Conservation (phyloP, 2,113 vertebrate genomes). For the Neopipo cinnamomea region DNA sequence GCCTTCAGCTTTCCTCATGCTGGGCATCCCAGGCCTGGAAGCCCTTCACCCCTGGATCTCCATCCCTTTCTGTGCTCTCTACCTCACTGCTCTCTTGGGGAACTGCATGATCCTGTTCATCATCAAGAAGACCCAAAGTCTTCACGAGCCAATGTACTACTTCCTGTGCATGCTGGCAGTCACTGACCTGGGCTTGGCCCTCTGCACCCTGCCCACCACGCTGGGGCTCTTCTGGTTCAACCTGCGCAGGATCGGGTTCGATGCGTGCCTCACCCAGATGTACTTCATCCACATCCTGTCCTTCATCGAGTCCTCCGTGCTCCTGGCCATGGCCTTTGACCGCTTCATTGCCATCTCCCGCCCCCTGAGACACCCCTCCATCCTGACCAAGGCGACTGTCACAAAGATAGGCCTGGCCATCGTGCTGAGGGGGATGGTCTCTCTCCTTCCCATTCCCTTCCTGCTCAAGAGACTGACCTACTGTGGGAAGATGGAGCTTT, state of each 20-base stretch:
- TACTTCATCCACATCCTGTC: slow-evolving; percentile 73
- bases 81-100: slow-evolving; percentile 53
- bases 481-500: slow-evolving; percentile 42
- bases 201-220: slow-evolving; percentile 60
- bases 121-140: slow-evolving; percentile 48
- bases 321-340: slow-evolving; percentile 74
- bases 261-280: slow-evolving; percentile 67
- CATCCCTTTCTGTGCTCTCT: slow-evolving; percentile 69
- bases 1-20: slow-evolving; percentile 62
- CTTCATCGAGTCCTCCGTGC: slow-evolving; percentile 67
- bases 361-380: slow-evolving; percentile 54
- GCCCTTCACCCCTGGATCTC: slow-evolving; percentile 50
- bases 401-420: slow-evolving; percentile 46
- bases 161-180: slow-evolving; percentile 70
- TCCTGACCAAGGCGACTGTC: slow-evolving; percentile 55
- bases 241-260: slow-evolving; percentile 38
- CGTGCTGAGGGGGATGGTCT: background rate
- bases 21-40: slow-evolving; percentile 66
- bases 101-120: slow-evolving; percentile 66
- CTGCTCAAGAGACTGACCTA: slow-evolving; percentile 61
- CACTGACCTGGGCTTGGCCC: slow-evolving; percentile 32
- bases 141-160: slow-evolving; percentile 70
- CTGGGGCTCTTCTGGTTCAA: slow-evolving; percentile 67
- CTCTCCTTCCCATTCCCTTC: slow-evolving; percentile 55
- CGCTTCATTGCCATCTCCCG: slow-evolving; percentile 66